Base-by-base conservation (phyloP, 2,888 invertebrate genomes). In the Lymantria dispar region DNA sequence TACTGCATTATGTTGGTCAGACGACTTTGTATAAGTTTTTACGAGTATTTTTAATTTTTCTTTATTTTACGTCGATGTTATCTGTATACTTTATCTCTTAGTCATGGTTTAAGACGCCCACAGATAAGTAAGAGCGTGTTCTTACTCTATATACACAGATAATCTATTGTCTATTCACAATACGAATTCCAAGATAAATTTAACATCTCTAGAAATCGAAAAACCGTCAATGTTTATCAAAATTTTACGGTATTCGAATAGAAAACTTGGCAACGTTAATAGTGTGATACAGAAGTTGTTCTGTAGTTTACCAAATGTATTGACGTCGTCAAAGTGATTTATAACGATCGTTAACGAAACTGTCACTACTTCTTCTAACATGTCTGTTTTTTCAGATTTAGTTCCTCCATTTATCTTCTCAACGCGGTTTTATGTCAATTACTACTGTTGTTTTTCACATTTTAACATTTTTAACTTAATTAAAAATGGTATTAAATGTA, bases 311-410 rank as follows among this genome's bases (percentile, higher is more conserved):
- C 49, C 56, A 46, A 42, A 48, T 45, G 47, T 56, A 64, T 60
- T 60, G 65, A 48, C 58, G 58, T 54, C 43, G 48, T 56, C 43
- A 31, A n/a, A 54, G 50, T 66, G 66, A 66, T 66, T 62, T 50
- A 68, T 65, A 46, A 42, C 52, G 22, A 56, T 54, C 62, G 62
- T 64, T 60, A 56, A 58, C 54, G 42, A 41, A 60, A 30, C 58
- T 65, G 68, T 57, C 66, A 51, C 41, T 58, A 62, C 37, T 65
- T 58, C 68, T 62, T 60, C 57, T 42, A 40, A 59, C 48, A 29
- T 42, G 48, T 56, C 54, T 54, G 45, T 38, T 39, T 33, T 15
- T 43, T 55, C 53, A 60, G 47, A 62, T 57, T 60, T 58, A 58
- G 51, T 52, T 58, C 13, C 12, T 41, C 45, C 60, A 59, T 70